phyloP scores from a whole-genome alignment of 2,797 vertebrate species.

The Thaleichthys pacificus region DNA sequence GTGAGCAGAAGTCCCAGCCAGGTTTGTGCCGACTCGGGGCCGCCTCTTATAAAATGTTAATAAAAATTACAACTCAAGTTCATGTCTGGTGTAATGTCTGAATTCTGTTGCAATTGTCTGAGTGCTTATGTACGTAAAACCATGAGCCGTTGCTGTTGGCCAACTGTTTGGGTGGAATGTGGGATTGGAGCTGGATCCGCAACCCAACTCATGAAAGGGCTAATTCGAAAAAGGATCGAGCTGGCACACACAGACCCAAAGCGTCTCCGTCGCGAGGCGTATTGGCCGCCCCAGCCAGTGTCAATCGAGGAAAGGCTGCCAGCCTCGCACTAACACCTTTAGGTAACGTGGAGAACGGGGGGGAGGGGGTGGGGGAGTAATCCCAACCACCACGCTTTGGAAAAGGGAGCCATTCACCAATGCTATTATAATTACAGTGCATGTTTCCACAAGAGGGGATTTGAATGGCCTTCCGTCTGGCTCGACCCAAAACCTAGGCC shows the following conservation, averaged over 20 bases:
- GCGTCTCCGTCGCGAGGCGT: background rate
- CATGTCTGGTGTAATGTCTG: slow-evolving; percentile 9
- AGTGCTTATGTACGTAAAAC: slow-evolving; percentile 14
- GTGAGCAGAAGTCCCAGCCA: background rate
- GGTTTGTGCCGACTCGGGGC: slow-evolving; percentile 1
- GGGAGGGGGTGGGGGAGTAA: slow-evolving; percentile 9
- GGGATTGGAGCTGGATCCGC: slow-evolving; percentile 2
- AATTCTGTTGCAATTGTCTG: background rate
- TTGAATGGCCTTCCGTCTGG: slow-evolving; percentile 49
- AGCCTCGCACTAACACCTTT: slow-evolving; percentile 9
- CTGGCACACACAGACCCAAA: slow-evolving; percentile 11
- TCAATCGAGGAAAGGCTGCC: slow-evolving; percentile 13
- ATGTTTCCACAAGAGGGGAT: slow-evolving; percentile 61
- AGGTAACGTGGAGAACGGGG: slow-evolving; percentile 9
- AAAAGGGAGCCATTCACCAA: slow-evolving; percentile 23
- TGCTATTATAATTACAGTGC: slow-evolving; percentile 45
- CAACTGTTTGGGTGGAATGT: slow-evolving; percentile 37
- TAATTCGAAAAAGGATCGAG: background rate
- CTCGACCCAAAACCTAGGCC: slow-evolving; percentile 32
- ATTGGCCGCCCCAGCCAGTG: slow-evolving; percentile 9
- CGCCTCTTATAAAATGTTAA: background rate
- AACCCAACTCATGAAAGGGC: slow-evolving; percentile 10
- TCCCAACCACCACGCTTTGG: slow-evolving; percentile 37
- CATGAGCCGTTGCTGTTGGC: slow-evolving; percentile 20
- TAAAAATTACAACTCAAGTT: slow-evolving; percentile 18